A percentile compares a stretch with the other conserved stretches of the same genome.
Conservation (phyloP, 2,888 invertebrate species). For the Tiliacea aurago region DNA sequence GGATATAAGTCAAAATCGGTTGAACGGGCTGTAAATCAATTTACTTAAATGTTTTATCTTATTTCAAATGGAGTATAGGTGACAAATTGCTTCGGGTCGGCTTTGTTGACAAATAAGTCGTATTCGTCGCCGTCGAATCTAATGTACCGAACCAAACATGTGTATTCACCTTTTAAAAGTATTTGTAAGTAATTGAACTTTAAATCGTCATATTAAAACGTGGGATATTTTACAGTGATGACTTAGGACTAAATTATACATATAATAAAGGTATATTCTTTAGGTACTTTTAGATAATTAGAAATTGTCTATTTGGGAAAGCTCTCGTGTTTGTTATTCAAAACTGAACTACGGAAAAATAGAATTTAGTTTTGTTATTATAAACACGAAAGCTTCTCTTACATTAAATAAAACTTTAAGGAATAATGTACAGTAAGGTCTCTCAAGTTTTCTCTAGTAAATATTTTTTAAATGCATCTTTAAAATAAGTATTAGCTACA, state of each 20-base stretch:
- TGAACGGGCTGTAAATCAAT: too few species aligned
- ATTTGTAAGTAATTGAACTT: constrained; percentile 32
- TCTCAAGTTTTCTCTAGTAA: constrained; percentile 51
- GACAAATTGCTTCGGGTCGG: not conserved
- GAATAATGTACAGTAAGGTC: constrained; percentile 42
- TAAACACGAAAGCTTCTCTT: constrained; percentile 19
- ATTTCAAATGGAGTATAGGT: too few species aligned
- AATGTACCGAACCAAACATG: not conserved
- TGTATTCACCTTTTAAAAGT: not conserved
- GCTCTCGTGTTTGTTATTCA: constrained; percentile 33
- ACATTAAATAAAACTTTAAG: constrained; percentile 9
- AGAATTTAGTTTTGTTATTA: constrained; percentile 8
- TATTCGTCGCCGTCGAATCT: not conserved
- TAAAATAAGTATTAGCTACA: constrained; percentile 57
- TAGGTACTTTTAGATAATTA: constrained; percentile 29
- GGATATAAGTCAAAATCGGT: too few species aligned
- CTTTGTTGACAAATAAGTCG: not conserved
- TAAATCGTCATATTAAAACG: constrained; percentile 39
- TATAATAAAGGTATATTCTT: constrained; percentile 24
- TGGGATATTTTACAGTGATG: constrained; percentile 50
- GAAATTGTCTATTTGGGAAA: constrained; percentile 18
- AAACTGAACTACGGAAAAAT: constrained; percentile 38
- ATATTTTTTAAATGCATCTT: constrained; percentile 50
- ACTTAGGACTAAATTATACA: constrained; percentile 57
- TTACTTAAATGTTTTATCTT: too few species aligned